Conservation (phyloP, 2,888 invertebrate species). For the Macroteleia sp. region DNA sequence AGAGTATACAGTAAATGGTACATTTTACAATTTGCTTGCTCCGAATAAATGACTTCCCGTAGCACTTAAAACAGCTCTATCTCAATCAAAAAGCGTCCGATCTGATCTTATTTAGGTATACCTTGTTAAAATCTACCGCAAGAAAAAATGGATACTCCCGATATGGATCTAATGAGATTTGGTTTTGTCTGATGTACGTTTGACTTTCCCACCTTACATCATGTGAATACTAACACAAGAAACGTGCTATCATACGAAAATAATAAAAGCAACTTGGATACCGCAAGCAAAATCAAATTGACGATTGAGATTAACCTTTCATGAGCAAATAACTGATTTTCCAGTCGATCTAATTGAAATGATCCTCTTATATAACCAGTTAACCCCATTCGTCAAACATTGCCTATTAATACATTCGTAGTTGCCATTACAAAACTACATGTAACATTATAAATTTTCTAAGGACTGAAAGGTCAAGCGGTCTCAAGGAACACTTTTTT, state of each 20-base stretch:
- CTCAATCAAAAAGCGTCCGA: constrained; percentile 34
- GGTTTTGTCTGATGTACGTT: constrained; percentile 28
- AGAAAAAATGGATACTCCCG: constrained; percentile 9
- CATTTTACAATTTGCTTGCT: constrained; percentile 43
- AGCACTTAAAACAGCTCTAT: constrained; percentile 17
- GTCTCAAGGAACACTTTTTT: constrained; percentile 20
- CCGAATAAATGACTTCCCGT: constrained; percentile 7
- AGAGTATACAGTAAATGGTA: constrained; percentile 18
- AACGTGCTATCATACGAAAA: too few relatives aligned
- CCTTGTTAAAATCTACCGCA: constrained; percentile 42
- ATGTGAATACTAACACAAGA: too few relatives aligned
- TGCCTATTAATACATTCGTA: background rate
- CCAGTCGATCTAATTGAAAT: constrained; percentile 24
- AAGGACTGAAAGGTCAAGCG: constrained; percentile 25
- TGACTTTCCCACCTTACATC: constrained; percentile 44
- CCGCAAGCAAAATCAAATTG: background rate
- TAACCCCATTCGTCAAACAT: constrained; percentile 31
- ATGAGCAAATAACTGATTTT: constrained; percentile 3
- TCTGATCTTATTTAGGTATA: constrained; percentile 23
- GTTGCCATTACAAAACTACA: constrained; percentile 10
- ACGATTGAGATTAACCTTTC: constrained; percentile 32
- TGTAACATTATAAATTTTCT: constrained; percentile 13
- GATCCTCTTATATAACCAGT: constrained; percentile 34
- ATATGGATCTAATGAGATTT: constrained; percentile 37
- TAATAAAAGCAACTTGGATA: background rate